Conservation (phyloP, 2,113 vertebrate genomes). For the Hypanus sabinus region DNA sequence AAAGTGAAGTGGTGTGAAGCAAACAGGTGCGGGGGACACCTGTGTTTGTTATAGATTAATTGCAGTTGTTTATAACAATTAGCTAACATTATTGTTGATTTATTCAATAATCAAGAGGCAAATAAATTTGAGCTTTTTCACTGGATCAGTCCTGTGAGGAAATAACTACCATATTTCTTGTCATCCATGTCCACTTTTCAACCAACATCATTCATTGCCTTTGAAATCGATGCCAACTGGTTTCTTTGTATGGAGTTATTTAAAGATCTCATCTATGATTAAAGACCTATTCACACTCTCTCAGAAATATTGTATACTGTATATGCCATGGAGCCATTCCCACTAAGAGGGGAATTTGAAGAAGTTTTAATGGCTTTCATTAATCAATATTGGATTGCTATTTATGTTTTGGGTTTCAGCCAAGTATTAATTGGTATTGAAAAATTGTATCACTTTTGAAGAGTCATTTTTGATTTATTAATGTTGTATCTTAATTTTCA, state of each 20-base stretch:
- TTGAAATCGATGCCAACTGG: background rate
- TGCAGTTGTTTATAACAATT: background rate
- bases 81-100: background rate
- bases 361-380: background rate
- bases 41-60: background rate
- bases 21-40: too few relatives aligned
- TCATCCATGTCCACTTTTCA: background rate
- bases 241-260: background rate
- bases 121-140: background rate
- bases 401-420: background rate
- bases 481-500: conserved; percentile 43
- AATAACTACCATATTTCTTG: background rate
- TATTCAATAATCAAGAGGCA: background rate
- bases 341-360: background rate
- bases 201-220: background rate
- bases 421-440: background rate
- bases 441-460: background rate
- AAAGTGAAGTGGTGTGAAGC: too few relatives aligned
- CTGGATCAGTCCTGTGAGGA: background rate
- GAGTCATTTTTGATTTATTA: background rate
- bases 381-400: background rate
- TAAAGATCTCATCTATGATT: background rate
- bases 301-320: background rate
- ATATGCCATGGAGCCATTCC: background rate
- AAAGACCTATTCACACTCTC: background rate